These are phyloP conservation scores for Pentalonia nigronervosa DNA, from an alignment of 1,140 invertebrate genomes.

Conservation along the genomic window DNA sequence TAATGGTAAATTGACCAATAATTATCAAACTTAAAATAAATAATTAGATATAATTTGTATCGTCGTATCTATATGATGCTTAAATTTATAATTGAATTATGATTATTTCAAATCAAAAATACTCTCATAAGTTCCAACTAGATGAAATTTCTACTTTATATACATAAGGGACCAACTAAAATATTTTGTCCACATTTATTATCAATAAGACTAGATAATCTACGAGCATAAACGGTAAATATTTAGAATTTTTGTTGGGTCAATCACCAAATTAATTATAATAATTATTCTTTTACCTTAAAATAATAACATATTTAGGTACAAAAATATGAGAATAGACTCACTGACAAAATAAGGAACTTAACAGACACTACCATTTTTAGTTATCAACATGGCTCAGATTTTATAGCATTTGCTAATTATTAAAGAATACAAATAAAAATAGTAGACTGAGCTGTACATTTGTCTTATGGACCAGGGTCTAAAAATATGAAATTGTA, in stretches of 20 bases:
- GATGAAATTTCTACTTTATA: not conserved
- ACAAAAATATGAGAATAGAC: not conserved
- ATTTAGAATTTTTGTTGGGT: too few species aligned
- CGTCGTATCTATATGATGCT: too few species aligned
- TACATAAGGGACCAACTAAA: not conserved
- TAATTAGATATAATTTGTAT: too few species aligned
- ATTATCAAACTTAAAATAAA: not conserved
- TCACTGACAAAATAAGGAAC: not conserved
- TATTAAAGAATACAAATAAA: too few species aligned
- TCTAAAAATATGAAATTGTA: too few species aligned
- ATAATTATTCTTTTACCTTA: not conserved
- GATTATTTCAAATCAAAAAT: not conserved
- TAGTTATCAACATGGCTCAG: not conserved
- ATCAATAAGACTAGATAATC: not conserved
- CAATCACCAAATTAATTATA: not conserved
- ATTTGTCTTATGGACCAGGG: too few species aligned
- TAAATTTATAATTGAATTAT: not conserved
- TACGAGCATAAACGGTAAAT: not conserved
- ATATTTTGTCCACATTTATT: not conserved
- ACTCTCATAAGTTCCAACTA: not conserved
- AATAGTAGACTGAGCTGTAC: too few species aligned
- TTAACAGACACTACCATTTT: not conserved
- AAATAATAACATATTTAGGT: not conserved
- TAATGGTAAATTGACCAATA: not conserved
- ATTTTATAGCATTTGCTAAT: too few species aligned